Percentiles rank a stretch among this genome's conserved stretches.
phyloP scores from a whole-genome alignment of 2,888 invertebrate species.

The Nemurella pictetii region DNA sequence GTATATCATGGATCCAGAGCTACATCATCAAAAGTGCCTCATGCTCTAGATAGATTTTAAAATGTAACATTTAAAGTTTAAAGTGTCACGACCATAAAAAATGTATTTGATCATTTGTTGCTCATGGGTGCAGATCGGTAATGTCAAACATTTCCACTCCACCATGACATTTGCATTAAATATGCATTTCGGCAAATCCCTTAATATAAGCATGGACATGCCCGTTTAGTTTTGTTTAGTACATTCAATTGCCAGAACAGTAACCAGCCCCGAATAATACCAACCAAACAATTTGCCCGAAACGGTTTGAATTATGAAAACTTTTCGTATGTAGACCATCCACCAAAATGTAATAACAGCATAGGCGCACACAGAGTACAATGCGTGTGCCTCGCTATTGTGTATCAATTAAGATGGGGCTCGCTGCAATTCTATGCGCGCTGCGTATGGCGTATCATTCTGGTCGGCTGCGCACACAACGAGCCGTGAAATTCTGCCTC shows the following conservation, averaged over 20 bases:
- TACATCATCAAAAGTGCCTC: no score
- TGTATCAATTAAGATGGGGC: not conserved
- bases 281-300: not conserved
- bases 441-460: conserved; percentile 13
- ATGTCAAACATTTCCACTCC: no score
- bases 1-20: no score
- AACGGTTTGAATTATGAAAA: not conserved
- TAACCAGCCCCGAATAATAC: not conserved
- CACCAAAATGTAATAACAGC: not conserved
- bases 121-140: no score
- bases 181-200: not conserved
- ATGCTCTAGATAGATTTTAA: no score
- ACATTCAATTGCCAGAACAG: not conserved
- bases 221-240: not conserved
- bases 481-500: conserved; percentile 36
- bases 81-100: no score
- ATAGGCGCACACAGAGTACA: not conserved
- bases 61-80: no score
- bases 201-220: not conserved
- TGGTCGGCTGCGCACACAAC: conserved; percentile 34
- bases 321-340: not conserved
- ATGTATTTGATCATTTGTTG: no score
- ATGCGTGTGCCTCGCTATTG: not conserved
- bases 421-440: not conserved
- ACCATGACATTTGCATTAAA: not conserved